Evolutionary conservation across 2,888 invertebrate species (phyloP).

Genomic region (Microplitis deprimator): DNA sequence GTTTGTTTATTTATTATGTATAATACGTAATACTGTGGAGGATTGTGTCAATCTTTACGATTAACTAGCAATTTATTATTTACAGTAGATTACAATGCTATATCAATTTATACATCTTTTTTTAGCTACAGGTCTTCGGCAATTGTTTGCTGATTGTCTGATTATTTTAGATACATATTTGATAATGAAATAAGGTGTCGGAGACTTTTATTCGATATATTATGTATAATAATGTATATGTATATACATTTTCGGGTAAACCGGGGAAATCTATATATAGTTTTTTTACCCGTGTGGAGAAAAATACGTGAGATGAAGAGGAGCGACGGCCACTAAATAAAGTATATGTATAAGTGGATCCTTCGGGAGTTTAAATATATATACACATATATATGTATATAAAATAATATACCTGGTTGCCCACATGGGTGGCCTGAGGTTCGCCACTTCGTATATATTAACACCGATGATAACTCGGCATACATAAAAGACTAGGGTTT

Average conservation of each 20-base stretch:
- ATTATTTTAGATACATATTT: conserved; percentile 18
- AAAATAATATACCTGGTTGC: conserved; percentile 55
- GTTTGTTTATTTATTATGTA: background rate
- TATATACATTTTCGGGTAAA: background rate
- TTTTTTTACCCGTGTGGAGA: no score
- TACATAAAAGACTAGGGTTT: conserved; percentile 40
- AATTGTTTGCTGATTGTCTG: conserved; percentile 23
- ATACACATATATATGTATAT: conserved; percentile 19
- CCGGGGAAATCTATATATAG: background rate
- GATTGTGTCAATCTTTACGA: conserved; percentile 39
- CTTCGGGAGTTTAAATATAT: conserved; percentile 49
- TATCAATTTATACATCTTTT: conserved; percentile 27
- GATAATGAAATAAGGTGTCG: conserved; percentile 1
- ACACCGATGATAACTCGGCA: conserved; percentile 60
- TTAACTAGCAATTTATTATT: conserved; percentile 60
- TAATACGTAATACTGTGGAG: conserved; percentile 12
- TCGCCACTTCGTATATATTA: conserved; percentile 59
- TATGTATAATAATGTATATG: background rate
- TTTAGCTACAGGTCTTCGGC: conserved; percentile 34
- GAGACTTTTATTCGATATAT: conserved; percentile 10
- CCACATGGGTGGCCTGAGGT: conserved; percentile 62
- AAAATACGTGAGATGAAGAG: conserved; percentile 12
- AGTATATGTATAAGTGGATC: conserved; percentile 34
- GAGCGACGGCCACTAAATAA: conserved; percentile 28
- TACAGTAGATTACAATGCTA: conserved; percentile 55